phyloP scores from a whole-genome alignment of 2,888 invertebrate species.

The Apodemia duryi region DNA sequence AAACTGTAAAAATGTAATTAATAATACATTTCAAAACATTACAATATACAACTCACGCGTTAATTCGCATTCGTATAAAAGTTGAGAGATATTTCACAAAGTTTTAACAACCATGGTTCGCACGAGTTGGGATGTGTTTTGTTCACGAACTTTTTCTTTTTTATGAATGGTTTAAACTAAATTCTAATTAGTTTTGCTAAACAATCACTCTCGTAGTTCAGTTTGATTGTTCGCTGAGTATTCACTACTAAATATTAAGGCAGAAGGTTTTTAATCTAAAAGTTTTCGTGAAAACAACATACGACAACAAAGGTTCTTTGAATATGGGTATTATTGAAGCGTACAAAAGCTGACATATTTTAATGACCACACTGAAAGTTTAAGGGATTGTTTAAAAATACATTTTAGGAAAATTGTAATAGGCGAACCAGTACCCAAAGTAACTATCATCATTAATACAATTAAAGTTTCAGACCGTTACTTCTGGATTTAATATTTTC shows the following conservation, averaged over 20 bases:
- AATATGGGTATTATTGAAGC: not conserved
- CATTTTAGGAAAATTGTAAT: too few relatives aligned
- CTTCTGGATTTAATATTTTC: too few relatives aligned
- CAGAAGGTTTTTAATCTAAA: not conserved
- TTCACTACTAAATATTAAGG: not conserved
- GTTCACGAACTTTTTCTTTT: conserved; percentile 5
- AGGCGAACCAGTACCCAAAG: too few relatives aligned
- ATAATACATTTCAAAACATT: conserved; percentile 2
- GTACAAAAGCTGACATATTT: not conserved
- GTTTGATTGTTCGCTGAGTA: not conserved
- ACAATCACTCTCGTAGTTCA: not conserved
- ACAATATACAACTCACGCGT: conserved; percentile 3
- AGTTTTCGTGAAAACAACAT: not conserved
- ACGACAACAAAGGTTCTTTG: not conserved
- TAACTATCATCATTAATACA: too few relatives aligned
- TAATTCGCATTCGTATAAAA: not conserved
- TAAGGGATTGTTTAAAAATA: too few relatives aligned
- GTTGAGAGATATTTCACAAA: conserved; percentile 1
- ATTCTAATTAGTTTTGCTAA: conserved; percentile 12
- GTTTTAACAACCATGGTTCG: conserved; percentile 4
- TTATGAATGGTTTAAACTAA: conserved; percentile 11
- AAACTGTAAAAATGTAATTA: not conserved
- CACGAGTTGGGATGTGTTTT: conserved; percentile 6
- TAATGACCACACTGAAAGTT: too few relatives aligned
- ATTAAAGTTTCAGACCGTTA: too few relatives aligned